These are phyloP conservation scores for Caenorhabditis macrosperma DNA, from an alignment of 2,888 invertebrate genomes.

Conservation along the genomic window DNA sequence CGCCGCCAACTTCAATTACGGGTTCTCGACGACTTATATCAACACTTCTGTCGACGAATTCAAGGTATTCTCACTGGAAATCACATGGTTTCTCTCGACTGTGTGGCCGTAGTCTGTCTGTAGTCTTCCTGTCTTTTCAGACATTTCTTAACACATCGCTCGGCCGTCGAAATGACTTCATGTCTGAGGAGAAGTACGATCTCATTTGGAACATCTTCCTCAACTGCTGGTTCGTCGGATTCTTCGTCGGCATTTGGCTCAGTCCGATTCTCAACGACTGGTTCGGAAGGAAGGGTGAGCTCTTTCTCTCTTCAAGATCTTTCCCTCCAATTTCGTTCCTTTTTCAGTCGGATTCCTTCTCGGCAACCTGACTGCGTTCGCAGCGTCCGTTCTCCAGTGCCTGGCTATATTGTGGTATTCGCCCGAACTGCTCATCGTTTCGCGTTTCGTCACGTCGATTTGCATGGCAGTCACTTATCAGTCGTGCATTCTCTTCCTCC, in stretches of 20 bases:
- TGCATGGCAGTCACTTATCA: slow-evolving; percentile 74
- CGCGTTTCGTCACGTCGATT: slow-evolving; percentile 69
- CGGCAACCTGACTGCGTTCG: slow-evolving; percentile 63
- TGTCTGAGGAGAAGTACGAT: slow-evolving; percentile 61
- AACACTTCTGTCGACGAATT: slow-evolving; percentile 74
- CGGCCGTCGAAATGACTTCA: slow-evolving; percentile 32
- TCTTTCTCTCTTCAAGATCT: neutral
- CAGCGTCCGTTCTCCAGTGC: slow-evolving; percentile 64
- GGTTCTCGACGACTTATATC: slow-evolving; percentile 73
- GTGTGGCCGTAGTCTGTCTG: no score
- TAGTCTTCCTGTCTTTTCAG: no score
- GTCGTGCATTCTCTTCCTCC: slow-evolving; percentile 69
- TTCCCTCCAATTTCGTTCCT: neutral
- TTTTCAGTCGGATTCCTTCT: slow-evolving; percentile 69
- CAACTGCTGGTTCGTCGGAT: slow-evolving; percentile 75
- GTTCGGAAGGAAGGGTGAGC: slow-evolving; percentile 71
- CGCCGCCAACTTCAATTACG: slow-evolving; percentile 73
- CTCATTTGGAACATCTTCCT: slow-evolving; percentile 73
- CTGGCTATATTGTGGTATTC: slow-evolving; percentile 58
- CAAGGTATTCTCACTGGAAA: slow-evolving; percentile 45
- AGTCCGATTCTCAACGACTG: slow-evolving; percentile 73
- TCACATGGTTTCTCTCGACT: slow-evolving; percentile 4
- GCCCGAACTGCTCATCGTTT: slow-evolving; percentile 68
- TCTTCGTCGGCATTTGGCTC: slow-evolving; percentile 72
- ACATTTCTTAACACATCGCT: slow-evolving; percentile 60